Base-by-base conservation (phyloP, 1,140 invertebrate genomes). In the Condylostylus longicornis region DNA sequence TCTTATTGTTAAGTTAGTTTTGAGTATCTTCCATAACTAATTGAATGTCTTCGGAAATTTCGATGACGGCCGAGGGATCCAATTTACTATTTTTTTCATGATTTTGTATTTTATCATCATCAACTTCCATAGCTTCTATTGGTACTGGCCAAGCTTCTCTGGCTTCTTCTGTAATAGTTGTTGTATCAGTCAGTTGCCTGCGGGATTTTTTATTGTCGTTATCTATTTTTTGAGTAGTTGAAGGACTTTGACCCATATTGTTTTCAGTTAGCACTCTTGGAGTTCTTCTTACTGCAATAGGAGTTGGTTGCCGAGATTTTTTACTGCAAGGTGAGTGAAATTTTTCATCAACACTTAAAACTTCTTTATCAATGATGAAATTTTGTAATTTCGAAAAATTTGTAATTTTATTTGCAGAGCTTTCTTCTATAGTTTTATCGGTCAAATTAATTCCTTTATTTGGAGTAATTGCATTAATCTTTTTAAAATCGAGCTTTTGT, bases 131-230 rank as follows among this genome's bases (percentile, higher is more conserved):
- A 25, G 40, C 15, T 43, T 33, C 42, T 10, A 45, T 43, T 3
- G 30, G 43, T 1, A 69, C 55, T 3, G 68, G 69, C 69, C 68
- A 70, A 0, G 67, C 63, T 4, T 63, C 63, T 63, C 66, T 66
- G 0, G 66, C 67, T 2, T 64, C 64, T 44, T 70, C 68, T n/a
- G 66, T 61, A 5, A 65, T 49, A 1, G 64, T 48, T 13, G 64
- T 61, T 12, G 27, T 10, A 18, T 12, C 7, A 13, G 8, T 22
- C 13, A 30, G n/a, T n/a, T n/a, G n/a, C n/a, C n/a, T n/a, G n/a
- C n/a, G n/a, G n/a, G n/a, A n/a, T n/a, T n/a, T n/a, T n/a, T n/a
- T n/a, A n/a, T n/a, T n/a, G n/a, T n/a, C n/a, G n/a, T n/a, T n/a
- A n/a, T n/a, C n/a, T n/a, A 2, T 7, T 31, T 6, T 31, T 7